Evolutionary conservation across 2,888 invertebrate genomes (phyloP).

Genomic region (Metacarcinus magister): DNA sequence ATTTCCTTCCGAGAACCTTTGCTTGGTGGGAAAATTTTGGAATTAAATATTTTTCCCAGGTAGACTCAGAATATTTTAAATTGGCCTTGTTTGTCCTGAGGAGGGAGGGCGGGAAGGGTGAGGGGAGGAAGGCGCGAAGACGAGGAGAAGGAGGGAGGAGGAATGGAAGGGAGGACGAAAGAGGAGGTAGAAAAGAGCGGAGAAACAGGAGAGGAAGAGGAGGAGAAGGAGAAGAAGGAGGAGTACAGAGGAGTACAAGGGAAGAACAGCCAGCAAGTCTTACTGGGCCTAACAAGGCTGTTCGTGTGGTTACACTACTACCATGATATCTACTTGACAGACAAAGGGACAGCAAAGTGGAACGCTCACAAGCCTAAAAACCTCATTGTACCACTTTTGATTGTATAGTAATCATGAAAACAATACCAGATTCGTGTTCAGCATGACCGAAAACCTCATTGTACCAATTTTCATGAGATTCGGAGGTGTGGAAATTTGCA

Average conservation of each 20-base stretch:
- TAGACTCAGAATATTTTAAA: neutral
- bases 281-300: no score
- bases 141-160: neutral
- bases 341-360: no score
- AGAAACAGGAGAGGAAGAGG: neutral
- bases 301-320: no score
- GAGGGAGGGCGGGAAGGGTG: neutral
- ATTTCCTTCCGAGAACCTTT: neutral
- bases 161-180: neutral
- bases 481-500: no score
- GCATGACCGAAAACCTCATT: no score
- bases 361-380: no score
- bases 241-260: neutral
- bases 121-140: neutral
- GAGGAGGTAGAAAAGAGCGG: neutral
- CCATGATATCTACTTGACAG: no score
- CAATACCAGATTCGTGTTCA: no score
- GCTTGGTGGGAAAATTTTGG: neutral
- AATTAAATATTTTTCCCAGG: slow-evolving; percentile 21
- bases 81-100: neutral
- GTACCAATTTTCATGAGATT: no score
- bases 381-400: no score
- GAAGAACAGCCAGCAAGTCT: no score
- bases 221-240: neutral
- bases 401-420: no score